Base-by-base conservation (phyloP, 2,888 invertebrate species). In the Hermodice carunculata region DNA sequence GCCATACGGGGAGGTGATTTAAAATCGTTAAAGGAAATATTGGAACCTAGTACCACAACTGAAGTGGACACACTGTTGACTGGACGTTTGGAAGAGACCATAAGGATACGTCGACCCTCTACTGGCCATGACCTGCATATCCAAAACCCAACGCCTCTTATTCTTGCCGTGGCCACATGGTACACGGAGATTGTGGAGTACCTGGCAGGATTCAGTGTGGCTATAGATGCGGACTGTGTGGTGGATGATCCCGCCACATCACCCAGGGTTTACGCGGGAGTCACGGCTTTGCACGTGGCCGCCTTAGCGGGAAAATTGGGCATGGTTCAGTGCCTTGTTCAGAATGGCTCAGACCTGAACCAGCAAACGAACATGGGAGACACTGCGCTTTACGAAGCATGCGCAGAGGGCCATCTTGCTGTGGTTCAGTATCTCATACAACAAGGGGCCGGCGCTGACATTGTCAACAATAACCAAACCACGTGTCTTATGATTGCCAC, bases 401-500 rank as follows among this genome's bases (percentile, higher is more conserved):
- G 70, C 42, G 69, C 62, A 40, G 74, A 74, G 48, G 74, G 74
- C 1, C 69, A 73, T 44, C 40, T 48, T 11, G 37, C 58, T 26
- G 61, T 71, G 4, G 70, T 66, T 3, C 46, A 67, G 37, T 49
- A 51, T 31, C 54, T 74, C 29, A 19, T 64, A 19, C 53, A 70
- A 11, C 43, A 49, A 6, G 64, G 67, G 3, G 71, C 70, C 17
- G 51, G 61, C 42, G 28, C 58, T 2, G 53, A 67, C 22, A 32
- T 65, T 17, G 61, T 53, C 26, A 71, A 74, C 44, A 28, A 32
- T 8, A 61, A 65, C 22, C 32, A 53, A 24, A 66, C 58, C 26
- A 69, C 66, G 11, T 64, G 70, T 22, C 51, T 73, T 17, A 74
- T 74, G 74, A 57, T 69, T 14, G 73, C 71, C 17, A 58, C 67